Conservation (phyloP, 1,140 invertebrate genomes). For the Cotesia typhae region DNA sequence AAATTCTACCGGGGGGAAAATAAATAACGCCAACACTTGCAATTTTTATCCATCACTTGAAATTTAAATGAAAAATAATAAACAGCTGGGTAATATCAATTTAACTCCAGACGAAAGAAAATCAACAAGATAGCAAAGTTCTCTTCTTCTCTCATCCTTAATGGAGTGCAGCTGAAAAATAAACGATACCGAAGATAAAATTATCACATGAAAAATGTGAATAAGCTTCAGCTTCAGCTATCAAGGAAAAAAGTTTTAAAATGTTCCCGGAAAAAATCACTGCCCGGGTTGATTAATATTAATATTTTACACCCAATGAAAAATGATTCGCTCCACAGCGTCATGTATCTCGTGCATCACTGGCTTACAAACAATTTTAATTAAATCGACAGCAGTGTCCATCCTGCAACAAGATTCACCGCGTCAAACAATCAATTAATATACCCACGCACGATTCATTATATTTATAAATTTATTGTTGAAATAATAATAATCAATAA, state of each 20-base stretch:
- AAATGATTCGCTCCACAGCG: conserved; percentile 6
- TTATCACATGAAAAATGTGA: conserved; percentile 14
- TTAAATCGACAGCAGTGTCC: conserved; percentile 9
- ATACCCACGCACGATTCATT: background rate
- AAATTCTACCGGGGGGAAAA: background rate
- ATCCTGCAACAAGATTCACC: background rate
- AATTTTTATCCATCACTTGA: conserved; percentile 2
- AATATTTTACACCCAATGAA: conserved; percentile 14
- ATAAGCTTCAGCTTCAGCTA: background rate
- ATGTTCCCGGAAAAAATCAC: conserved; percentile 10
- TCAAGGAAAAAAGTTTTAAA: background rate
- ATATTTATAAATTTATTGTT: background rate
- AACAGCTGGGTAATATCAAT: conserved; percentile 1
- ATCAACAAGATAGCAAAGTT: conserved; percentile 2
- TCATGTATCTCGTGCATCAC: conserved; percentile 3
- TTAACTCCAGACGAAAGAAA: background rate
- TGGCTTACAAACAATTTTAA: conserved; percentile 19
- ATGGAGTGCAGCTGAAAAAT: conserved; percentile 9
- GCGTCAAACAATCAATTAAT: conserved; percentile 3
- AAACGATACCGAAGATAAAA: background rate
- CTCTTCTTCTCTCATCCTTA: background rate
- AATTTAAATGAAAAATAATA: background rate
- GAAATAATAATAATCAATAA: too few relatives aligned
- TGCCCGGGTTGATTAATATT: conserved; percentile 25
- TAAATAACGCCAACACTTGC: background rate